Evolutionary conservation across 2,113 vertebrate species (phyloP), one percentile per base, ranked within the genome.

Genomic region (Zapornia atra): DNA sequence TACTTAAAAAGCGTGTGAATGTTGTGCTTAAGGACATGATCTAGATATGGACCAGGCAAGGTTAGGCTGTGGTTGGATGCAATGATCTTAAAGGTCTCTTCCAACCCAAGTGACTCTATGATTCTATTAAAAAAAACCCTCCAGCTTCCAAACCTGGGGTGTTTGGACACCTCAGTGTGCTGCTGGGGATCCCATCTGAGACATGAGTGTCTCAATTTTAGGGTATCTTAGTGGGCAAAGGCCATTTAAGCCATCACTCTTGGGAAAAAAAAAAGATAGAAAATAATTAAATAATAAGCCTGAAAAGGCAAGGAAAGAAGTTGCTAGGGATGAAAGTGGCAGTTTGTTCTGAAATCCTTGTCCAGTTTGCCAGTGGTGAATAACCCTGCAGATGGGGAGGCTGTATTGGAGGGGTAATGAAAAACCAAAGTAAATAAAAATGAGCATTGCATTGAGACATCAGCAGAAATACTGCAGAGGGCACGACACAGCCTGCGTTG

Each of bases 361-460:
- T 60, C 85, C 38, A 46, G 18, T 29, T 87, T 82, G 90, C 87
- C 90, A 97, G 51, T 57, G 48, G 56, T 86, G 90, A 95, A 93
- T 88, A 92, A 96, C 92, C 71, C 12, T 10, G 82, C 94, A 96
- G 90, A 82, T 44, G 70, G 77, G n/a, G 44, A 94, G 51, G 24
- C 28, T 82, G 61, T 0, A 3, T 53, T 65, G 44, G 65, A 80
- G 92, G 53, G 50, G 36, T 90, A 82, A 88, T 70, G 64, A 92
- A 90, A 92, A 46, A 17, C 44, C 44, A 83, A 48, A 51, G 24
- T 13, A 50, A 50, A 50, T 24, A 24, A 50, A 90, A 93, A 86
- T 3, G 28, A 84, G 29, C 29, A 42, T 40, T 89, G 50, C 72
- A 26, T 60, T 87, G 13, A 70, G 44, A 46, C 44, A 54, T 69